Conservation (phyloP, 2,888 invertebrate species). For the Apotomis betuletana region DNA sequence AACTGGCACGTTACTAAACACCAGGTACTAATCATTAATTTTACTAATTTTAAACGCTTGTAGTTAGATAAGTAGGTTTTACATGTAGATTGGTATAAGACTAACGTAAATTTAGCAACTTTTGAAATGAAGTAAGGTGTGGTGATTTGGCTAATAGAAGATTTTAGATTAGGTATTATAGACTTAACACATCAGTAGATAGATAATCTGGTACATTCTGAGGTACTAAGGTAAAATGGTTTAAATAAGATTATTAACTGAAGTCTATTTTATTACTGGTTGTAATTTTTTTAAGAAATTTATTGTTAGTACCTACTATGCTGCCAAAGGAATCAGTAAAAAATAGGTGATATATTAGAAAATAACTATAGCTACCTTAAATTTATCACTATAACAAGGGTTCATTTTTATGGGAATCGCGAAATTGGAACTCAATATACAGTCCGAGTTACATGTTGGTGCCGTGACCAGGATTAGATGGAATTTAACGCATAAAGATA, state of each 20-base stretch:
- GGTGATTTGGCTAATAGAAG: slow-evolving; percentile 26
- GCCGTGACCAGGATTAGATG: slow-evolving; percentile 18
- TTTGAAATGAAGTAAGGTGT: slow-evolving; percentile 7
- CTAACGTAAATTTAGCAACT: slow-evolving; percentile 17
- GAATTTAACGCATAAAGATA: neutral
- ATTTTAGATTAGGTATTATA: neutral
- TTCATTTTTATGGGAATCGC: no score
- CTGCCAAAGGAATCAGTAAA: no score
- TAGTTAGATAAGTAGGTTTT: slow-evolving; percentile 25
- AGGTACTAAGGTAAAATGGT: neutral
- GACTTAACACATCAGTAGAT: slow-evolving; percentile 17
- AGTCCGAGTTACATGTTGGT: slow-evolving; percentile 5
- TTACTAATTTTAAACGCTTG: slow-evolving; percentile 60
- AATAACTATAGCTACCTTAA: no score
- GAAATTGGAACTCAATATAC: no score
- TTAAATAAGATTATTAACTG: neutral
- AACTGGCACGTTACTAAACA: slow-evolving; percentile 85
- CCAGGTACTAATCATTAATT: slow-evolving; percentile 80
- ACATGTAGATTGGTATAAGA: slow-evolving; percentile 29
- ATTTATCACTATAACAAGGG: no score
- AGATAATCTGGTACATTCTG: neutral
- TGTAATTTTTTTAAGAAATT: no score
- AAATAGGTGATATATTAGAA: no score
- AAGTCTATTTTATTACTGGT: no score
- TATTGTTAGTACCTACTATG: no score